Percentiles rank a stretch among this genome's conserved stretches.
These are phyloP conservation scores for Probosciger aterrimus DNA, from an alignment of 2,113 vertebrate species.

Conservation along the genomic window DNA sequence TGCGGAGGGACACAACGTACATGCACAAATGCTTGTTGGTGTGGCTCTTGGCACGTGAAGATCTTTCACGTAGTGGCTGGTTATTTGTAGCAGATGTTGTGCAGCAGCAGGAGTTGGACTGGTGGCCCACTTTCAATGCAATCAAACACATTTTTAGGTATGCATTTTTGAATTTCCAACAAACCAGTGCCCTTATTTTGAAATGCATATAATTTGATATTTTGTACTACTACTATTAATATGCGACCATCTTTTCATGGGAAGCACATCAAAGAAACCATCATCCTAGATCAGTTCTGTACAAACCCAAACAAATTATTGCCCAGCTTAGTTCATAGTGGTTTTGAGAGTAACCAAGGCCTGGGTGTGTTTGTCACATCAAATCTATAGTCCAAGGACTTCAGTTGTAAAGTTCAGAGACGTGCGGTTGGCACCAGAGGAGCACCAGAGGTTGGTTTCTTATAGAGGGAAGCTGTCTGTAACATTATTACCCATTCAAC, in stretches of 20 bases:
- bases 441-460: neutral
- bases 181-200: slow-evolving; percentile 60
- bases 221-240: slow-evolving; percentile 59
- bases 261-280: slow-evolving; percentile 58
- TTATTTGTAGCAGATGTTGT: slow-evolving; percentile 73
- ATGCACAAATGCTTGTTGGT: neutral
- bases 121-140: slow-evolving; percentile 59
- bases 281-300: neutral
- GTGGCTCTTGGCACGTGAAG: slow-evolving; percentile 66
- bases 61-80: slow-evolving; percentile 43
- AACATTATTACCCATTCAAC: neutral
- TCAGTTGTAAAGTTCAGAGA: neutral
- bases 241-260: slow-evolving; percentile 38
- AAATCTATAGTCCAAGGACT: slow-evolving; percentile 69
- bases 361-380: slow-evolving; percentile 77
- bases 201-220: slow-evolving; percentile 60
- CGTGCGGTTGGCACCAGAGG: neutral
- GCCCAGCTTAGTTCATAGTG: neutral
- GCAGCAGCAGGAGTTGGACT: slow-evolving; percentile 67
- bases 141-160: slow-evolving; percentile 62
- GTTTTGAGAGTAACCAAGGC: slow-evolving; percentile 79
- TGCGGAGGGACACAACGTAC: accelerated
- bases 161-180: slow-evolving; percentile 62
- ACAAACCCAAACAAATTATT: slow-evolving; percentile 38
- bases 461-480: neutral